These are phyloP conservation scores for Pterocles orientalis DNA, from an alignment of 2,113 vertebrate species.

Conservation along the genomic window DNA sequence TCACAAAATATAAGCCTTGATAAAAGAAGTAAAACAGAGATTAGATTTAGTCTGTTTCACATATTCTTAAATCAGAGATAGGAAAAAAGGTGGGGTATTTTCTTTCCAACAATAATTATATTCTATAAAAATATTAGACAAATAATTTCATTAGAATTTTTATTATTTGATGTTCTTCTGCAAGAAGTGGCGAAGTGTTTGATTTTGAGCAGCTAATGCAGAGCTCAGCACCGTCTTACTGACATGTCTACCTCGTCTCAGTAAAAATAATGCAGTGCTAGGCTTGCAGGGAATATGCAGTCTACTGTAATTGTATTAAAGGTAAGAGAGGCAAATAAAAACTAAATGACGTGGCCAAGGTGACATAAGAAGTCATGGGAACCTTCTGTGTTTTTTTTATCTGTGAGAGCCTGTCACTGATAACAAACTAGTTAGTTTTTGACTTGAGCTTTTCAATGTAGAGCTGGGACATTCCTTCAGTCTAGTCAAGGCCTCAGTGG, in stretches of 20 bases:
- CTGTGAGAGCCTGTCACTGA: not conserved
- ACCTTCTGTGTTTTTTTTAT: not conserved
- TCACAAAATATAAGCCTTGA: conserved; percentile 35
- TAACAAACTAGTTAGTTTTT: not conserved
- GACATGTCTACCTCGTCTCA: not conserved
- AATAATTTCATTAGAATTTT: not conserved
- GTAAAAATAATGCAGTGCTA: not conserved
- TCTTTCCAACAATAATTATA: not conserved
- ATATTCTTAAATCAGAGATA: not conserved
- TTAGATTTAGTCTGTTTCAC: not conserved
- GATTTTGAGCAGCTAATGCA: not conserved
- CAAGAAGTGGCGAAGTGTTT: not conserved
- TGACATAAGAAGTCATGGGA: not conserved
- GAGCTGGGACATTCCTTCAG: not conserved
- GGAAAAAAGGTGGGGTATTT: not conserved
- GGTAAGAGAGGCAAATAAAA: not conserved
- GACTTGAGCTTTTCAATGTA: not conserved
- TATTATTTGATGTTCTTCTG: not conserved
- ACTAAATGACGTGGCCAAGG: not conserved
- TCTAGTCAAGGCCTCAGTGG: not conserved
- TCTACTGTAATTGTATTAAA: not conserved
- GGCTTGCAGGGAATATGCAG: not conserved
- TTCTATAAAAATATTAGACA: not conserved
- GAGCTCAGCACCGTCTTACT: not conserved
- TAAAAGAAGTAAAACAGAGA: conserved; percentile 19